phyloP scores from a whole-genome alignment of 1,140 invertebrate species.

The Sycophila sp. region DNA sequence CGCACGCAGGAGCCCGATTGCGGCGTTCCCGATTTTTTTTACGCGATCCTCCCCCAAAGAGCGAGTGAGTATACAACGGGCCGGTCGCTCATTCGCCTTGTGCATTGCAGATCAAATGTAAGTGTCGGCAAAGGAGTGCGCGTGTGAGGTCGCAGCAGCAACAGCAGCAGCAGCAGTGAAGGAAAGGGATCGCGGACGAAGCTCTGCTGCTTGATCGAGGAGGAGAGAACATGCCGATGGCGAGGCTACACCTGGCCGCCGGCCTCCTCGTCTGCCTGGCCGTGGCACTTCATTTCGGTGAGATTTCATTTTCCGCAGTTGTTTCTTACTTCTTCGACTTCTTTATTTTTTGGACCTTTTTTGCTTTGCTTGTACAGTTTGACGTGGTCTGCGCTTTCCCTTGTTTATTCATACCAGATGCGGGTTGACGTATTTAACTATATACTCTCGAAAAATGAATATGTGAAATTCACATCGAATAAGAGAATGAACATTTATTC shows the following conservation, averaged over 20 bases:
- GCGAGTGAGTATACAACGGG: not conserved
- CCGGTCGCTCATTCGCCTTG: conserved; percentile 6
- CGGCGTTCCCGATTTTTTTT: not conserved
- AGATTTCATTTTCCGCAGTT: too few relatives aligned
- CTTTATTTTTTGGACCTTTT: too few relatives aligned
- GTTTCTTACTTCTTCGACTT: too few relatives aligned
- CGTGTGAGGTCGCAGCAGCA: conserved; percentile 43
- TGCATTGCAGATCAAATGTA: conserved; percentile 59
- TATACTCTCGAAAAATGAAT: too few relatives aligned
- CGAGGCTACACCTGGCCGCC: conserved; percentile 46
- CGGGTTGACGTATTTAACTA: too few relatives aligned
- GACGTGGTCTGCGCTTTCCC: too few relatives aligned
- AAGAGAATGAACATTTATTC: too few relatives aligned
- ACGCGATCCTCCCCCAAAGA: not conserved
- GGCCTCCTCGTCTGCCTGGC: conserved; percentile 52
- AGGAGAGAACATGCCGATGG: conserved; percentile 55
- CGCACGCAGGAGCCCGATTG: not conserved
- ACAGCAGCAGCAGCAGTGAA: conserved; percentile 23
- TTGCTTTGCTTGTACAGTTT: too few relatives aligned
- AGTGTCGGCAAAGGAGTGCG: too few relatives aligned
- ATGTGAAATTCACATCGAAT: too few relatives aligned
- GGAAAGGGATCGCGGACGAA: not conserved
- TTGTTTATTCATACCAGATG: too few relatives aligned
- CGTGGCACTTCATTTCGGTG: conserved; percentile 48
- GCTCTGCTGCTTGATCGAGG: too few relatives aligned